Evolutionary conservation across 2,888 invertebrate species (phyloP).

Genomic region (Lasiommata megera): DNA sequence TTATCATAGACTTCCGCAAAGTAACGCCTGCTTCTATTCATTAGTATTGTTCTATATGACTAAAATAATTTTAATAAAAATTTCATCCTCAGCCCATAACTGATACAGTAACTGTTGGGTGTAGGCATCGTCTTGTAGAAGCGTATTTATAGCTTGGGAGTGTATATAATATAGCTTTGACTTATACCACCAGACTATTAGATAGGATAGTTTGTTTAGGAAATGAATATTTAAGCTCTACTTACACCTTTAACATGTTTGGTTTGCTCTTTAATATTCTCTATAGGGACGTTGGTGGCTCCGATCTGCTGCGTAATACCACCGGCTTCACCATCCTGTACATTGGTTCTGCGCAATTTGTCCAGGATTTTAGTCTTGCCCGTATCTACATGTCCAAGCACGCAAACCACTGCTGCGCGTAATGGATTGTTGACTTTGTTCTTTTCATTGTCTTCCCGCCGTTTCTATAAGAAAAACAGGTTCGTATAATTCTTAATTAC

Average conservation of each 20-base stretch:
- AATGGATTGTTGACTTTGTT: slow-evolving; percentile 78
- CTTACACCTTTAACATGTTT: slow-evolving; percentile 95
- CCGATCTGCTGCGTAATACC: slow-evolving; percentile 99
- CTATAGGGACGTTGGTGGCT: slow-evolving; percentile 98
- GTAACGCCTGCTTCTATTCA: no score
- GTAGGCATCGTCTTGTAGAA: no score
- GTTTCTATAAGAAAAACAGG: slow-evolving; percentile 65
- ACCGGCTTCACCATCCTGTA: slow-evolving; percentile 98
- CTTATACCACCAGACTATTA: no score
- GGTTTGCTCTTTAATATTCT: slow-evolving; percentile 96
- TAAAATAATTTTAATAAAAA: no score
- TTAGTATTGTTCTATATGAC: no score
- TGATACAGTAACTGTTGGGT: no score
- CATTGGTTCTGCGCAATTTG: slow-evolving; percentile 93
- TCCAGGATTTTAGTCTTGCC: slow-evolving; percentile 99
- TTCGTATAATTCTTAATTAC: no score
- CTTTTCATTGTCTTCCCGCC: slow-evolving; percentile 71
- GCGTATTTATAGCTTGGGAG: no score
- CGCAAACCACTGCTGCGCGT: slow-evolving; percentile 98
- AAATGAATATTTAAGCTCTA: slow-evolving; percentile 37
- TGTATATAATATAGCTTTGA: no score
- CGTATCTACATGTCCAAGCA: slow-evolving; percentile 99
- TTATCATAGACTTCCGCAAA: no score
- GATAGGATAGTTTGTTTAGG: no score
- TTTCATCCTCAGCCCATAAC: no score